These are phyloP conservation scores for Heterohyrax brucei DNA, from an alignment of 2,797 vertebrate genomes.

Conservation along the genomic window DNA sequence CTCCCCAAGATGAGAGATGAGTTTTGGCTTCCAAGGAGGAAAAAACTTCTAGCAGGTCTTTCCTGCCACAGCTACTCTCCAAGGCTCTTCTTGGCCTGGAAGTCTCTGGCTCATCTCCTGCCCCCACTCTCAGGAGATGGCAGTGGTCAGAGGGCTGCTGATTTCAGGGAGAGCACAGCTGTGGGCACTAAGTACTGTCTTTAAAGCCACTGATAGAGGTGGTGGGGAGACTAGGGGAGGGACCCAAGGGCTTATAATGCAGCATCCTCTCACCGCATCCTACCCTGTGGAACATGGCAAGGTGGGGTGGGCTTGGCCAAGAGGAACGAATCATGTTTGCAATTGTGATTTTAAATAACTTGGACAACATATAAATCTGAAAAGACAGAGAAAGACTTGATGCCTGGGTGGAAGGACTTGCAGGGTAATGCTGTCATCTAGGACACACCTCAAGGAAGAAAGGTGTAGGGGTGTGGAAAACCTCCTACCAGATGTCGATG, in stretches of 20 bases:
- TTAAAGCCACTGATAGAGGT: not conserved
- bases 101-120: too few relatives aligned
- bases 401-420: not conserved
- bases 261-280: not conserved
- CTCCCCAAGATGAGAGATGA: not conserved
- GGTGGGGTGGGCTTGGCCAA: accelerated
- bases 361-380: not conserved
- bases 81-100: not conserved
- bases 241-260: too few relatives aligned
- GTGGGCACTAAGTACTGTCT: not conserved
- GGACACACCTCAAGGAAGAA: too few relatives aligned
- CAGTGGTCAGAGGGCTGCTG: too few relatives aligned
- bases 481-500: not conserved
- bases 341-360: not conserved
- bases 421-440: too few relatives aligned
- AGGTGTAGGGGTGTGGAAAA: not conserved
- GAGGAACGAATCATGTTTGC: too few relatives aligned
- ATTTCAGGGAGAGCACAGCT: not conserved
- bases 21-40: not conserved
- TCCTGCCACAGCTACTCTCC: not conserved
- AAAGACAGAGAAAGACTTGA: not conserved
- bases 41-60: not conserved
- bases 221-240: not conserved
- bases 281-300: not conserved
- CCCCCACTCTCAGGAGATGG: too few relatives aligned